Evolutionary conservation across 2,888 invertebrate species (phyloP).

Genomic region (Chironomus riparius): DNA sequence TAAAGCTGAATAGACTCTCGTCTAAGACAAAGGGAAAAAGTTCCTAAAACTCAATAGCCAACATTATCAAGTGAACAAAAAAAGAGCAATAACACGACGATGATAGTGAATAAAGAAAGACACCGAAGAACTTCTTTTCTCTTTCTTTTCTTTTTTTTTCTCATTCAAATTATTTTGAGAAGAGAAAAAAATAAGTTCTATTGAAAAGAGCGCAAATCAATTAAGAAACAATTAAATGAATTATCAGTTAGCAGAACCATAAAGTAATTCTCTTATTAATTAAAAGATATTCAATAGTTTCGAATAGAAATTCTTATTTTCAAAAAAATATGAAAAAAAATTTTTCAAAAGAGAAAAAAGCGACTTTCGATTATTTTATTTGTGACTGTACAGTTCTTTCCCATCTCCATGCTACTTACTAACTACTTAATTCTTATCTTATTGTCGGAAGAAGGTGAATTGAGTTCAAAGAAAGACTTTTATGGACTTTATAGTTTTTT

Average conservation of each 20-base stretch:
- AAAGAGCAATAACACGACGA: neutral
- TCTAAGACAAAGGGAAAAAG: no score
- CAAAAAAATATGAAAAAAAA: neutral
- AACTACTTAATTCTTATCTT: neutral
- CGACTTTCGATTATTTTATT: no score
- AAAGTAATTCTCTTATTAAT: constrained; percentile 23
- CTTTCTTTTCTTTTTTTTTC: no score
- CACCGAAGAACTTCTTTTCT: neutral
- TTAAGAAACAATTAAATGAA: constrained; percentile 25
- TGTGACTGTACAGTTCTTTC: neutral
- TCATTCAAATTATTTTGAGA: neutral
- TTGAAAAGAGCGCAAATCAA: constrained; percentile 15
- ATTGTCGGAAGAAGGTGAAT: neutral
- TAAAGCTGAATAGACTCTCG: no score
- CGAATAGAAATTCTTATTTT: neutral
- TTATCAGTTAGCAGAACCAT: constrained; percentile 1
- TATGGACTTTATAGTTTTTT: neutral
- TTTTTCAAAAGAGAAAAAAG: neutral
- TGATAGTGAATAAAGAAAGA: neutral
- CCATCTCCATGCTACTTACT: neutral
- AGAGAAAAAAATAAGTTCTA: neutral
- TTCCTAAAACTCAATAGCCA: neutral
- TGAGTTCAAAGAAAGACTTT: neutral
- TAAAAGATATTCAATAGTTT: constrained; percentile 5
- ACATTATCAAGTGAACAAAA: neutral